These are phyloP conservation scores for Cheumatopsyche charites DNA, from an alignment of 1,140 invertebrate species.

Conservation along the genomic window DNA sequence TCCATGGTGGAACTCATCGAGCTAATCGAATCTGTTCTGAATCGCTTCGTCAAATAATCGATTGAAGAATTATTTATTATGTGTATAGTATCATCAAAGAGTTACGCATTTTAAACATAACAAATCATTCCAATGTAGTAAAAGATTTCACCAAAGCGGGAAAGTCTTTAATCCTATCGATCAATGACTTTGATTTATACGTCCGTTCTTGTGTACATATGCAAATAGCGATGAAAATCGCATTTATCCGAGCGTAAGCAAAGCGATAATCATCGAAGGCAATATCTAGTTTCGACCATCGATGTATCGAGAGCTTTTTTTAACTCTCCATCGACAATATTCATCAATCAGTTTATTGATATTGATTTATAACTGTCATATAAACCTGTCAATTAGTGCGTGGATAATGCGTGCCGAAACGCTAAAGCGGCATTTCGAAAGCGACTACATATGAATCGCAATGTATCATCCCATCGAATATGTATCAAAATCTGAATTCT, in stretches of 20 bases:
- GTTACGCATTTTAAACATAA: no score
- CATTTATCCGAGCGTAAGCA: conserved; percentile 11
- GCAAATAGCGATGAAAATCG: conserved; percentile 16
- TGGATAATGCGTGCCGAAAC: conserved; percentile 21
- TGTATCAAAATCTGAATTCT: no score
- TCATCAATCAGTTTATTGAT: conserved; percentile 36
- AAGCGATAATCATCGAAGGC: not conserved
- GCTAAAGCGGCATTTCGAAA: conserved; percentile 1
- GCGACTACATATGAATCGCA: conserved; percentile 1
- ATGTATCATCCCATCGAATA: not conserved
- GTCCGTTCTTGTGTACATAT: not conserved
- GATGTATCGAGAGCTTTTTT: conserved; percentile 25
- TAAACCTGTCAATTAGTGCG: conserved; percentile 35
- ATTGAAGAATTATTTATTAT: no score
- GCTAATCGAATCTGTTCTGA: no score
- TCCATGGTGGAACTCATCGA: no score
- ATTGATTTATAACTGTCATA: conserved; percentile 38
- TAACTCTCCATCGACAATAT: conserved; percentile 27
- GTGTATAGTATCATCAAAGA: no score
- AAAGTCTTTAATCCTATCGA: no score
- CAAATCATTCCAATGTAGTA: no score
- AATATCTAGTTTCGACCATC: conserved; percentile 23
- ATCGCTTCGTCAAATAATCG: no score
- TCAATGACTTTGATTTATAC: not conserved
- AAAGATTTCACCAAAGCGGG: no score